These are phyloP conservation scores for Helicoverpa zea DNA, from an alignment of 1,140 invertebrate genomes.

Conservation along the genomic window DNA sequence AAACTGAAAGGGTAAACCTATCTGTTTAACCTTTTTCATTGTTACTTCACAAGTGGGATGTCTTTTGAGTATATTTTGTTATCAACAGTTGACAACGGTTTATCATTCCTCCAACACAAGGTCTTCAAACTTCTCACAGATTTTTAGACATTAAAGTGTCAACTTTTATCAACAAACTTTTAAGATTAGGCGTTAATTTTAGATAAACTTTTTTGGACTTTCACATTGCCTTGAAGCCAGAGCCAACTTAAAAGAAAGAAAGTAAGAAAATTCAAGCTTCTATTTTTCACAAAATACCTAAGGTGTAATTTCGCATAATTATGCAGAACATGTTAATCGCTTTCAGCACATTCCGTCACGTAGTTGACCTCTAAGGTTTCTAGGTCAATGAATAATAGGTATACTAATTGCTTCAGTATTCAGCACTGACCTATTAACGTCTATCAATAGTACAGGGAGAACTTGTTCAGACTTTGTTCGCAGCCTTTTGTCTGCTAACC, in stretches of 20 bases:
- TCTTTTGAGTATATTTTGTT: slow-evolving; percentile 7
- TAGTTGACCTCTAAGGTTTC: slow-evolving; percentile 32
- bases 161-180: slow-evolving; percentile 33
- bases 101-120: slow-evolving; percentile 9
- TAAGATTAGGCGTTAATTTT: slow-evolving; percentile 18
- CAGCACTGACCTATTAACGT: slow-evolving; percentile 27
- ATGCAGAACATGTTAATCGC: slow-evolving; percentile 24
- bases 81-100: background rate
- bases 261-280: background rate
- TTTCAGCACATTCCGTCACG: background rate
- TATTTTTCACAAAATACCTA: background rate
- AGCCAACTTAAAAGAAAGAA: background rate
- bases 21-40: too few species aligned
- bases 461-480: slow-evolving; percentile 35
- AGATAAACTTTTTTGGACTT: slow-evolving; percentile 5
- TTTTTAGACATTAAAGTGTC: slow-evolving; percentile 21
- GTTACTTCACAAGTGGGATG: background rate
- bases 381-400: slow-evolving; percentile 20
- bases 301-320: background rate
- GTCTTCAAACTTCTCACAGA: slow-evolving; percentile 17
- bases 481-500: slow-evolving; percentile 46
- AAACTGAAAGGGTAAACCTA: too few species aligned
- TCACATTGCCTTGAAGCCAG: background rate
- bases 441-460: slow-evolving; percentile 9
- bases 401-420: slow-evolving; percentile 26